Evolutionary conservation across 1,140 invertebrate species (phyloP).

Genomic region (Globodera rostochiensis): DNA sequence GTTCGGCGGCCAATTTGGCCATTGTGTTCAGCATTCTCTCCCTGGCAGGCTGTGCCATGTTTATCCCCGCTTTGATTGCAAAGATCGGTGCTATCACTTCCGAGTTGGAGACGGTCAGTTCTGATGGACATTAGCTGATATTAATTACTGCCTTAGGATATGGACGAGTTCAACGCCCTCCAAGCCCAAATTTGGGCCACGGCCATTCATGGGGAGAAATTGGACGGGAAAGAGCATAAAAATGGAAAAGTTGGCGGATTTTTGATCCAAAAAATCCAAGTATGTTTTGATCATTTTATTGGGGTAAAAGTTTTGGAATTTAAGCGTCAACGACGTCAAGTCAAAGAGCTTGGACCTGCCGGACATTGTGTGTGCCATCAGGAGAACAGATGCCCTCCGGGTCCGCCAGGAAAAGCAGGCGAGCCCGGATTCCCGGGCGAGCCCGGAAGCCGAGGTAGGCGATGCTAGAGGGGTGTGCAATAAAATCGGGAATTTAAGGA

Average conservation of each 20-base stretch:
- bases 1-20: constrained; percentile 23
- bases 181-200: constrained; percentile 27
- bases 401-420: constrained; percentile 29
- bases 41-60: constrained; percentile 21
- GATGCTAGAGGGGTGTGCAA: not conserved
- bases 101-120: constrained; percentile 28
- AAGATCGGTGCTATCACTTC: constrained; percentile 33
- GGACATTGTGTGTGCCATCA: constrained; percentile 24
- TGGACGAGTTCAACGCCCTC: constrained; percentile 27
- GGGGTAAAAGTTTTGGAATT: not conserved
- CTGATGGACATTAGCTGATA: not conserved
- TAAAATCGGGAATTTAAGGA: constrained; percentile 6
- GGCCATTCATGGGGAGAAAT: not conserved
- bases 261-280: constrained; percentile 21
- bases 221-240: not conserved
- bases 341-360: not conserved
- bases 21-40: constrained; percentile 19
- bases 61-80: constrained; percentile 27
- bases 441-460: not conserved
- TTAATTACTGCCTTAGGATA: constrained; percentile 14
- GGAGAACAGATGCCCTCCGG: constrained; percentile 31
- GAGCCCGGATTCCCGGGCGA: constrained; percentile 21
- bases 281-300: not conserved
- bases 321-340: constrained; percentile 26
- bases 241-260: constrained; percentile 17